Evolutionary conservation across 1,140 invertebrate genomes (phyloP).

Genomic region (Stegodyphus dumicola): DNA sequence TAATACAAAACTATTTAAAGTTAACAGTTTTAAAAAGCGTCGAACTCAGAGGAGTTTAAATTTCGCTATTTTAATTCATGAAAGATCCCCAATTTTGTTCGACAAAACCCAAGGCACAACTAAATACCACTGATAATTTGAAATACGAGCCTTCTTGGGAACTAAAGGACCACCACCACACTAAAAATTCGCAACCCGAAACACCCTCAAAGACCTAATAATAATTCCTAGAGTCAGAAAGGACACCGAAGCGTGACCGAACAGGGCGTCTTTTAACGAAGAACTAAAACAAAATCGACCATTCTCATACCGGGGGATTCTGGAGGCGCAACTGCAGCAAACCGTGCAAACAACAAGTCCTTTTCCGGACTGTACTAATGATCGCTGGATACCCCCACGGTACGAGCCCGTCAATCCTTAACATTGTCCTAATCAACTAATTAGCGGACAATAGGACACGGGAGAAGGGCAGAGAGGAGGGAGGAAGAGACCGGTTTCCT

Average conservation of each 20-base stretch:
- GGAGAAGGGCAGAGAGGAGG: neutral
- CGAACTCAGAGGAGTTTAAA: too few species aligned
- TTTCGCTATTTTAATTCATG: too few species aligned
- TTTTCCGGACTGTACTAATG: conserved; percentile 18
- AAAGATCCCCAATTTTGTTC: too few species aligned
- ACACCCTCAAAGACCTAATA: too few species aligned
- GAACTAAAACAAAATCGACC: neutral
- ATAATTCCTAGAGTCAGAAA: neutral
- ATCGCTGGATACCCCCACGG: conserved; percentile 1
- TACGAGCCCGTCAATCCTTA: conserved; percentile 41
- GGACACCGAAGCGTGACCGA: conserved; percentile 16
- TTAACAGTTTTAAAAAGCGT: too few species aligned
- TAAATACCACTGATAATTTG: too few species aligned
- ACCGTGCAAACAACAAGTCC: conserved; percentile 2
- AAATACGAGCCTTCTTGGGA: too few species aligned
- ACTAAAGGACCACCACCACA: too few species aligned
- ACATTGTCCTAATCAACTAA: conserved; percentile 57
- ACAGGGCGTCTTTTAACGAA: neutral
- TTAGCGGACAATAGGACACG: conserved; percentile 56
- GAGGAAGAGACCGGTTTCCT: conserved; percentile 2
- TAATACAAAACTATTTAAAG: too few species aligned
- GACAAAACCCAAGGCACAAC: too few species aligned
- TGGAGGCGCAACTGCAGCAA: neutral
- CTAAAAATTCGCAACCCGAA: too few species aligned
- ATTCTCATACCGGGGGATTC: neutral